A percentile compares a stretch with the other conserved stretches of the same genome.
phyloP scores from a whole-genome alignment of 2,888 invertebrate species.

The Steinernema scapterisci region DNA sequence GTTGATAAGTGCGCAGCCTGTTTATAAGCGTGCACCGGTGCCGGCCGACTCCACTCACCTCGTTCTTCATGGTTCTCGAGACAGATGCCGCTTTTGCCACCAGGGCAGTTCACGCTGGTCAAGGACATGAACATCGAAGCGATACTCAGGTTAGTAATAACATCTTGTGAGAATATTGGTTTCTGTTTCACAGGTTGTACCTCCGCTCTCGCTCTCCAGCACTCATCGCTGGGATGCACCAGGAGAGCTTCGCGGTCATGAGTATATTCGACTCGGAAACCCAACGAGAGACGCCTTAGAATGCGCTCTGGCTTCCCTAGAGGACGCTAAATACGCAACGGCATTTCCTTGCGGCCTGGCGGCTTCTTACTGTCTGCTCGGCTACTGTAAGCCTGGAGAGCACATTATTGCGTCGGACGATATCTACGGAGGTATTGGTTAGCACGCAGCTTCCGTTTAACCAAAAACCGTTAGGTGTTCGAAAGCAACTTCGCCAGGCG shows the following conservation, averaged over 20 bases:
- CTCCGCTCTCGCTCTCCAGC: constrained; percentile 84
- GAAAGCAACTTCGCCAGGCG: background rate
- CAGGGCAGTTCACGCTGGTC: constrained; percentile 21
- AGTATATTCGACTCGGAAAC: constrained; percentile 87
- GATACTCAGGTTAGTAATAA: background rate
- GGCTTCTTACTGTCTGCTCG: constrained; percentile 74
- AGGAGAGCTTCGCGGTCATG: constrained; percentile 74
- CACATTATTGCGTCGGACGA: constrained; percentile 87
- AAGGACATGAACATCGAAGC: background rate
- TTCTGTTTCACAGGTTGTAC: constrained; percentile 74
- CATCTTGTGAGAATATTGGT: background rate
- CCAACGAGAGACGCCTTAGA: constrained; percentile 86
- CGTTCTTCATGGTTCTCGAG: background rate
- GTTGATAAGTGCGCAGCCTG: background rate
- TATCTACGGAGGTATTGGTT: constrained; percentile 81
- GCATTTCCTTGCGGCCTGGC: constrained; percentile 82
- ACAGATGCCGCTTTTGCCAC: constrained; percentile 10
- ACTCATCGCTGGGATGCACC: constrained; percentile 87
- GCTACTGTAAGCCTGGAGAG: constrained; percentile 81
- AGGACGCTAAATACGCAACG: constrained; percentile 61
- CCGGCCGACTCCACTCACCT: background rate
- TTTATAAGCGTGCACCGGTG: background rate
- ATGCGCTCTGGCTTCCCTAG: constrained; percentile 83
- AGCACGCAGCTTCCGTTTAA: background rate
- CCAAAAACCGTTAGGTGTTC: background rate